These are phyloP conservation scores for Mesembrinibis cayennensis DNA, from an alignment of 2,113 vertebrate genomes.

Conservation along the genomic window DNA sequence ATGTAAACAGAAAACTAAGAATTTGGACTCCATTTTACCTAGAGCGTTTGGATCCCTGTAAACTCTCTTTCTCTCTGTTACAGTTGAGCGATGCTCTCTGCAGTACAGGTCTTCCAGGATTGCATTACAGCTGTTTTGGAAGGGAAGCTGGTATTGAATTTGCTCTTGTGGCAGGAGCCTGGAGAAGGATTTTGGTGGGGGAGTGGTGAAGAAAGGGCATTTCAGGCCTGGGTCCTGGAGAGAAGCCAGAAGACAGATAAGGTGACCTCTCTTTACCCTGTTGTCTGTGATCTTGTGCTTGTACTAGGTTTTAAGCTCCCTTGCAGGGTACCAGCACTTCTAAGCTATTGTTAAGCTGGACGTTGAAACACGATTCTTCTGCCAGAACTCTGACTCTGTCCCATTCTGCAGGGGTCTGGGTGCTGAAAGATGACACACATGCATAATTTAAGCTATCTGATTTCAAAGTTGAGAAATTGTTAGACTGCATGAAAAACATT, in stretches of 20 bases:
- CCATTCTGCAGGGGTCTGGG: background rate
- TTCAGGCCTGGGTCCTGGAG: background rate
- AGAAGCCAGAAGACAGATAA: background rate
- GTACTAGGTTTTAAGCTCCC: background rate
- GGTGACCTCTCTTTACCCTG: background rate
- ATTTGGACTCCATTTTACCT: background rate
- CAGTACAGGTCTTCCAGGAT: background rate
- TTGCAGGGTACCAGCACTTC: background rate
- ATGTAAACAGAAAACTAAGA: background rate
- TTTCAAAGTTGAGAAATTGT: background rate
- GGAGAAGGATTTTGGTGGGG: background rate
- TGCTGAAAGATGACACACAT: conserved; percentile 9
- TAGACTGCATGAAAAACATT: background rate
- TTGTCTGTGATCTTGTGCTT: background rate
- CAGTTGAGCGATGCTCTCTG: background rate
- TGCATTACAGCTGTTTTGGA: background rate
- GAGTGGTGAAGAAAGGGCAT: background rate
- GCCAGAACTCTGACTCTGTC: background rate
- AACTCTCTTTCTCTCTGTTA: background rate
- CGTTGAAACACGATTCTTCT: background rate
- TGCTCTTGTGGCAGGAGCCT: background rate
- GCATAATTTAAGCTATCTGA: background rate
- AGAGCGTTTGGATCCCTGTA: background rate
- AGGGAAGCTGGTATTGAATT: background rate
- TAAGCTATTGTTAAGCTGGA: background rate